These are phyloP conservation scores for Drosophila bocki DNA, from an alignment of 1,140 invertebrate genomes.

Conservation along the genomic window DNA sequence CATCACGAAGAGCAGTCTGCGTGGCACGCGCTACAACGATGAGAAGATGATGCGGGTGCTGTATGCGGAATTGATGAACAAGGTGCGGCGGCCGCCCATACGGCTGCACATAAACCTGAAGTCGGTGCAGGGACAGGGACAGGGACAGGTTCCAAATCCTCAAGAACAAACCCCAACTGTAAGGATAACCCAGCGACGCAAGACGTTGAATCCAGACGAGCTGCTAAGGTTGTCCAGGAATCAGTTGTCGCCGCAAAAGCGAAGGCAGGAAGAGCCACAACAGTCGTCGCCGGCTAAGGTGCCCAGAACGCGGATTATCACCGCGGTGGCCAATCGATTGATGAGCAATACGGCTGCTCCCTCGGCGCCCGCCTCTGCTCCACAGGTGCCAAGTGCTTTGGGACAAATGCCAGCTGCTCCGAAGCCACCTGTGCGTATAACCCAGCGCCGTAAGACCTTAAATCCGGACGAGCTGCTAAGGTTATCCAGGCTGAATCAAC, in stretches of 20 bases:
- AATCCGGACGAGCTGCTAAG: not conserved
- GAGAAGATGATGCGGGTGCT: slow-evolving; percentile 9
- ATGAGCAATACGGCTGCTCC: not conserved
- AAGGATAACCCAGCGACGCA: slow-evolving; percentile 29
- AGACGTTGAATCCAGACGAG: slow-evolving; percentile 36
- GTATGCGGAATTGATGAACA: slow-evolving; percentile 39
- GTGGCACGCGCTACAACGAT: slow-evolving; percentile 23
- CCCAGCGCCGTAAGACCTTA: slow-evolving; percentile 17
- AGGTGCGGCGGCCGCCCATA: slow-evolving; percentile 30
- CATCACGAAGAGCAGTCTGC: slow-evolving; percentile 63
- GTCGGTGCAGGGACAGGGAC: not conserved
- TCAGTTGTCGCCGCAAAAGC: not conserved
- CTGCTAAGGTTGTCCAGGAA: not conserved
- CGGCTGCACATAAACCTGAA: slow-evolving; percentile 31
- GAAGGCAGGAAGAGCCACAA: not conserved
- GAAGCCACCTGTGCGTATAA: not conserved
- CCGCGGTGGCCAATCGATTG: not conserved
- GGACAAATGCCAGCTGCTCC: not conserved
- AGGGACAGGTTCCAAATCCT: not conserved
- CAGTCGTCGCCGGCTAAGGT: not conserved
- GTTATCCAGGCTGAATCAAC: not conserved
- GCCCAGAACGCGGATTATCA: not conserved
- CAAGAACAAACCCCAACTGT: too few species aligned
- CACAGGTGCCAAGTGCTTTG: not conserved
- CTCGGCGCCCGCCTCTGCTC: not conserved